A percentile compares a stretch with the other conserved stretches of the same genome.
Evolutionary conservation across 1,140 invertebrate genomes (phyloP).

Genomic region (Bilobella aurantiaca): DNA sequence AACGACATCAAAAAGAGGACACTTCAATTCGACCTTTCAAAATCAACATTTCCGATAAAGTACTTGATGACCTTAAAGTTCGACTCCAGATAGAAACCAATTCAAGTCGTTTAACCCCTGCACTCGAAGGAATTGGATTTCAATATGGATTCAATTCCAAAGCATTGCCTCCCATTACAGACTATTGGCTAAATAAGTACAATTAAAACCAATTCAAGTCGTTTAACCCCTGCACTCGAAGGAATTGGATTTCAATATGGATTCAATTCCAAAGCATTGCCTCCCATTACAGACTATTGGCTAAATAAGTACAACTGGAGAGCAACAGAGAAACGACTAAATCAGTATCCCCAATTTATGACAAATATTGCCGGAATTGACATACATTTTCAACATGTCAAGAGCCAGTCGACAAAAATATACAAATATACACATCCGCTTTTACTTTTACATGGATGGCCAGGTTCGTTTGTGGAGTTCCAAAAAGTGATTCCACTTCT

Average conservation of each 20-base stretch:
- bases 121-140: constrained; percentile 59
- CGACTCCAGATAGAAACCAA: constrained; percentile 47
- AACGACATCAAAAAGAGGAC: constrained; percentile 22
- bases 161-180: constrained; percentile 54
- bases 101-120: constrained; percentile 41
- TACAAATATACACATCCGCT: constrained; percentile 11
- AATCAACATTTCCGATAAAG: constrained; percentile 30
- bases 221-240: constrained; percentile 44
- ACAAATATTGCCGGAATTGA: constrained; percentile 47
- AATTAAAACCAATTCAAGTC: constrained; percentile 48
- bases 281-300: constrained; percentile 53
- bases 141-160: constrained; percentile 66
- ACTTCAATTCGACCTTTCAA: constrained; percentile 30
- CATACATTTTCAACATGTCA: constrained; percentile 39
- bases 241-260: constrained; percentile 44
- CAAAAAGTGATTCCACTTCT: constrained; percentile 57
- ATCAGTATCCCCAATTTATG: constrained; percentile 44
- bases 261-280: constrained; percentile 57
- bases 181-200: constrained; percentile 45
- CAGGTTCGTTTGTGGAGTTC: too few relatives aligned
- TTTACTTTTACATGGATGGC: too few relatives aligned
- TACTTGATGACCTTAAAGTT: constrained; percentile 50
- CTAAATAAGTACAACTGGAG: constrained; percentile 44
- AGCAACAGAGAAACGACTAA: constrained; percentile 42
- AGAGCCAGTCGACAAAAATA: constrained; percentile 21